Evolutionary conservation across 2,797 vertebrate genomes (phyloP).

Genomic region (Premnoplex brunnescens): DNA sequence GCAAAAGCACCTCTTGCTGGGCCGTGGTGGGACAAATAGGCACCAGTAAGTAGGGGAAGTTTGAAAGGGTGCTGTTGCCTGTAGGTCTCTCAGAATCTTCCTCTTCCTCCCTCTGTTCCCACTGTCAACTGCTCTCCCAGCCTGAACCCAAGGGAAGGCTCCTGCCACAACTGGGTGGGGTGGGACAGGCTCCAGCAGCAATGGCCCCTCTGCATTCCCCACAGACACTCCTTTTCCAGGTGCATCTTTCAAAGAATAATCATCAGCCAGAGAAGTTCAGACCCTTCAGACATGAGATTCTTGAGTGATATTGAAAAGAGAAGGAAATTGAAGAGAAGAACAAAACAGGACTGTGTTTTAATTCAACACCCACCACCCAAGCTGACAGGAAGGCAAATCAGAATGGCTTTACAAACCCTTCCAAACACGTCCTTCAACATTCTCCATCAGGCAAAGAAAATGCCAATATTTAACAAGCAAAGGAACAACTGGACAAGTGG

Average conservation of each 20-base stretch:
- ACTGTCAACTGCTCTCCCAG: not conserved
- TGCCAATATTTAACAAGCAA: not conserved
- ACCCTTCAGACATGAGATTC: not conserved
- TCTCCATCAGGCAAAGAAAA: not conserved
- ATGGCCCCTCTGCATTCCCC: not conserved
- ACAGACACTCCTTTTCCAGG: not conserved
- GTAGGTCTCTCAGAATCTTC: not conserved
- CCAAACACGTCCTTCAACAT: not conserved
- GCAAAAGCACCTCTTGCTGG: not conserved
- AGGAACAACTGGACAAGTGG: not conserved
- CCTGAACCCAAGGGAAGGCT: not conserved
- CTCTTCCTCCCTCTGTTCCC: not conserved
- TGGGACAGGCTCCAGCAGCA: not conserved
- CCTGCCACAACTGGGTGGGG: not conserved
- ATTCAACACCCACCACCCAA: not conserved
- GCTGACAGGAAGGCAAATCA: not conserved
- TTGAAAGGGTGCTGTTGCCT: not conserved
- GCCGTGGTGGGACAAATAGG: accelerated
- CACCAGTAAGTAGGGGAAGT: not conserved
- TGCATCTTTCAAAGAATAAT: not conserved
- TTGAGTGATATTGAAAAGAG: not conserved
- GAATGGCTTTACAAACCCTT: not conserved
- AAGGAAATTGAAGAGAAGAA: not conserved
- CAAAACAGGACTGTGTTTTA: not conserved
- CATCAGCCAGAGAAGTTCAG: not conserved